Percentiles rank a stretch among this genome's conserved stretches.
phyloP scores from a whole-genome alignment of 37 sponge, comb jelly and placozoan genomes.

The Lycopodina hypogea region DNA sequence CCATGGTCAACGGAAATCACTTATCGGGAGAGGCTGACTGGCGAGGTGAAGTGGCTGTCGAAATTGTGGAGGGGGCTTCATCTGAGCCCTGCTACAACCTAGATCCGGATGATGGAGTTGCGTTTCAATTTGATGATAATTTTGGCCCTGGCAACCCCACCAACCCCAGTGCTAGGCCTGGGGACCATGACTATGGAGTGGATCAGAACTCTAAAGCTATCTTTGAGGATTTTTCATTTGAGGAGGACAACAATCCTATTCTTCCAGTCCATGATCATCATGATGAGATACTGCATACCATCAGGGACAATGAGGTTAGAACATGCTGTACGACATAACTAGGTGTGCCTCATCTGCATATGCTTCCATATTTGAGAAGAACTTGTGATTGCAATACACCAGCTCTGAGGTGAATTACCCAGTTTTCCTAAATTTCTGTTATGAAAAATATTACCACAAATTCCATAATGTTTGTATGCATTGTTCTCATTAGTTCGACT shows the following conservation, averaged over 20 bases:
- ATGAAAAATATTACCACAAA: too few relatives aligned
- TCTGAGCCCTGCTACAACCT: neutral
- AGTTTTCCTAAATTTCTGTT: too few relatives aligned
- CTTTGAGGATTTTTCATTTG: conserved; percentile 39
- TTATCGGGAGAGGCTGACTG: too few relatives aligned
- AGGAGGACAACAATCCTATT: conserved; percentile 7
- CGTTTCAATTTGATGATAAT: conserved; percentile 13
- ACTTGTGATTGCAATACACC: neutral
- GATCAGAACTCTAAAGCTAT: neutral
- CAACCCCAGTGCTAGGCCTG: conserved; percentile 16
- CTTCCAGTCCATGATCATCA: conserved; percentile 65
- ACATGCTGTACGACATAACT: too few relatives aligned
- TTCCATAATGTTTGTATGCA: too few relatives aligned
- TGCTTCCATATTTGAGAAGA: neutral
- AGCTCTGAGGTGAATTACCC: too few relatives aligned
- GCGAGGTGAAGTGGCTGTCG: neutral
- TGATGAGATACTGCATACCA: conserved; percentile 67
- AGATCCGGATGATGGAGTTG: conserved; percentile 7
- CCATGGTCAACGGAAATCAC: too few relatives aligned
- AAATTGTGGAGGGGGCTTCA: neutral
- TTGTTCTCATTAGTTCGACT: too few relatives aligned
- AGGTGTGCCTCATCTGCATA: too few relatives aligned
- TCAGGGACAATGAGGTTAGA: conserved; percentile 44
- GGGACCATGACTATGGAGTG: conserved; percentile 9
- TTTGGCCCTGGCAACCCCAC: neutral